Percentiles rank a stretch among this genome's conserved stretches.
phyloP scores from a whole-genome alignment of 1,140 invertebrate species.

The Papilio glaucus region DNA sequence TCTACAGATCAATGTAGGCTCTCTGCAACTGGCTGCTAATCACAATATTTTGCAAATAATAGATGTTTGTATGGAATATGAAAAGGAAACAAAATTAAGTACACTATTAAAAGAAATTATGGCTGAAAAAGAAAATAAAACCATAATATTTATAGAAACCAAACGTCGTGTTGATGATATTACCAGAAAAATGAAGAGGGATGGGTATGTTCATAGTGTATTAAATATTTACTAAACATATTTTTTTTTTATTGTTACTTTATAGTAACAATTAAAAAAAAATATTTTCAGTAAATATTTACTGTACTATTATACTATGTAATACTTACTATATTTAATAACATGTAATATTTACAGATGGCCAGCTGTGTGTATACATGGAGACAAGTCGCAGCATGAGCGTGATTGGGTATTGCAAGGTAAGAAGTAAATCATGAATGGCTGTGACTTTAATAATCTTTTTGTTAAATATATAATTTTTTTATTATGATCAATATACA shows the following conservation, averaged over 20 bases:
- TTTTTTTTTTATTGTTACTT: no score
- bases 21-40: slow-evolving; percentile 93
- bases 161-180: slow-evolving; percentile 96
- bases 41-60: slow-evolving; percentile 97
- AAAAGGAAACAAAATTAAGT: slow-evolving; percentile 90
- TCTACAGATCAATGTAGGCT: slow-evolving; percentile 95
- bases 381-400: slow-evolving; percentile 95
- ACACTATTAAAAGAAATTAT: slow-evolving; percentile 93
- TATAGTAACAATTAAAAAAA: no score
- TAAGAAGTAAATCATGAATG: slow-evolving; percentile 69
- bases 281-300: no score
- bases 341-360: slow-evolving; percentile 79
- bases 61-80: slow-evolving; percentile 93
- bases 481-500: slow-evolving; percentile 20
- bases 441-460: slow-evolving; percentile 44
- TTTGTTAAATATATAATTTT: slow-evolving; percentile 46
- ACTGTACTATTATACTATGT: no score
- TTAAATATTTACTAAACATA: neutral
- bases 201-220: slow-evolving; percentile 84
- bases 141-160: slow-evolving; percentile 96
- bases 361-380: slow-evolving; percentile 93
- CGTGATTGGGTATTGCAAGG: slow-evolving; percentile 92
- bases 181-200: slow-evolving; percentile 92
- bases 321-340: no score
- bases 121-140: slow-evolving; percentile 94